Conservation (phyloP, 2,888 invertebrate species). For the Ichneumon xanthorius region DNA sequence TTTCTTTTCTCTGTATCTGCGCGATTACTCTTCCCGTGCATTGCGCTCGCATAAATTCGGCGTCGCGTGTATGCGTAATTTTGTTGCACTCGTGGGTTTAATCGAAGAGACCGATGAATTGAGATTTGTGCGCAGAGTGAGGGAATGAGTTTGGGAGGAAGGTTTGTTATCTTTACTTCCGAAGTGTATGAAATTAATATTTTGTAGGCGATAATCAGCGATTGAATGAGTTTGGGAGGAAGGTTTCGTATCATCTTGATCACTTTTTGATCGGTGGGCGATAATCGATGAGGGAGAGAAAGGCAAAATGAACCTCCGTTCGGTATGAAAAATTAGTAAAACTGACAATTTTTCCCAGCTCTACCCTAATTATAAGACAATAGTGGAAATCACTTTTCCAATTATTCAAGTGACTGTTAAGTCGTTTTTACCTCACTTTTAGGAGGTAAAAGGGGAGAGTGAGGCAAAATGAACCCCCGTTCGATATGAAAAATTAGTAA, state of each 20-base stretch:
- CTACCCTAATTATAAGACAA: no score
- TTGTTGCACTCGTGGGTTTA: slow-evolving; percentile 21
- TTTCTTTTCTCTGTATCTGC: slow-evolving; percentile 39
- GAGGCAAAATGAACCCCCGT: no score
- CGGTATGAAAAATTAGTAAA: no score
- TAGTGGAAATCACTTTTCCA: no score
- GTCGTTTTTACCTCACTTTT: no score
- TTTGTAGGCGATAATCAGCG: slow-evolving; percentile 12
- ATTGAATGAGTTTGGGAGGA: slow-evolving; percentile 5
- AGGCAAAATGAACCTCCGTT: no score
- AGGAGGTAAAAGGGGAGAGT: no score
- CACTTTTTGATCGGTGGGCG: neutral
- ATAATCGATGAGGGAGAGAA: neutral
- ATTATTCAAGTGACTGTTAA: no score
- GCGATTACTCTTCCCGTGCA: slow-evolving; percentile 6
- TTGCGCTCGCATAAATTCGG: slow-evolving; percentile 31
- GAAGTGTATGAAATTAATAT: neutral
- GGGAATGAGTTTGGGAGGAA: neutral
- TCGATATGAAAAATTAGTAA: no score
- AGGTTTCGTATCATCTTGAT: no score
- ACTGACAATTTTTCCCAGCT: no score
- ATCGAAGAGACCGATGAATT: slow-evolving; percentile 4
- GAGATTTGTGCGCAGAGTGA: slow-evolving; percentile 26
- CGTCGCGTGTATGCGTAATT: slow-evolving; percentile 2
- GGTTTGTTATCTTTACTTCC: no score